Conservation (phyloP, 2,113 vertebrate genomes). For the Anhinga rufa region DNA sequence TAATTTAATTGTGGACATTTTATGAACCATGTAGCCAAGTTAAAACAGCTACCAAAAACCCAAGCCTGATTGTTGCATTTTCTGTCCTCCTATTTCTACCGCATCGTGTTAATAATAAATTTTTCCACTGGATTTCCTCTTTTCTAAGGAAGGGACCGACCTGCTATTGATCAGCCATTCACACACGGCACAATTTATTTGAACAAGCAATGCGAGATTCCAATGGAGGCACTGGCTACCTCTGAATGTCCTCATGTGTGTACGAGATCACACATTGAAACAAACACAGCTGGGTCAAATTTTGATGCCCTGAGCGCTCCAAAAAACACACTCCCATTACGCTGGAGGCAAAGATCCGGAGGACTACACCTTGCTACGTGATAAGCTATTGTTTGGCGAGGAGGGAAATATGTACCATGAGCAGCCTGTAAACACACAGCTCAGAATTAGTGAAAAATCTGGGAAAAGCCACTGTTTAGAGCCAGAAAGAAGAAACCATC, state of each 20-base stretch:
- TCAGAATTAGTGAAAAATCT: neutral
- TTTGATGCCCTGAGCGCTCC: neutral
- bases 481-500: neutral
- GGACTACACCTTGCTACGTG: neutral
- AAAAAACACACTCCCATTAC: neutral
- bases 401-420: neutral
- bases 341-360: neutral
- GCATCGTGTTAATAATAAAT: neutral
- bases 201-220: neutral
- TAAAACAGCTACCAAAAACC: neutral
- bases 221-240: neutral
- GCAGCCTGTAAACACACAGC: neutral
- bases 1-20: neutral
- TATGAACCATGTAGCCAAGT: neutral
- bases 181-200: neutral
- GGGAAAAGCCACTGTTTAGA: neutral
- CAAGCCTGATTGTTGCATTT: neutral
- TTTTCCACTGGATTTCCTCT: conserved; percentile 6
- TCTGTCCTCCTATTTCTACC: neutral
- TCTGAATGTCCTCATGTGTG: neutral
- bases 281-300: neutral
- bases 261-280: neutral
- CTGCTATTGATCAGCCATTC: neutral
- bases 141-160: neutral
- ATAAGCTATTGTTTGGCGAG: neutral